A percentile compares a stretch with the other conserved stretches of the same genome.
Conservation (phyloP, 2,888 invertebrate genomes). For the Tortrix viridana region DNA sequence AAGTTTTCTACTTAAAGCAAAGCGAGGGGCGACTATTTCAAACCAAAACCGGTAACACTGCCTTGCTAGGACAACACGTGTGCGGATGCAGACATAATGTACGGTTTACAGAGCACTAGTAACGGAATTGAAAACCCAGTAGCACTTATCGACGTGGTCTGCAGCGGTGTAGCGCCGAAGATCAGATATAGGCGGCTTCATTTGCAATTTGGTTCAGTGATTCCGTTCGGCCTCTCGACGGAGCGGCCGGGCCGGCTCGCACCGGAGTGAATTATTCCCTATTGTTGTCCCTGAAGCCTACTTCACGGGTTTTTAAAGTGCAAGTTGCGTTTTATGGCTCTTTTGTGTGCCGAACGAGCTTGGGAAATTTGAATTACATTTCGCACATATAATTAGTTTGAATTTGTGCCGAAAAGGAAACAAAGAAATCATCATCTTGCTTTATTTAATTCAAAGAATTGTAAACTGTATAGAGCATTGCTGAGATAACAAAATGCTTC, state of each 20-base stretch:
- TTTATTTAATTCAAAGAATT: no score
- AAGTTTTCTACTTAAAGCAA: background rate
- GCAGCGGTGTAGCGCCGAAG: slow-evolving; percentile 24
- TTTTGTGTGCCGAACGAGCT: slow-evolving; percentile 6
- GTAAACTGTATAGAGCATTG: no score
- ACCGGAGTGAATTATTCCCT: slow-evolving; percentile 61
- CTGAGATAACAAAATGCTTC: no score
- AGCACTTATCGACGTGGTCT: slow-evolving; percentile 30
- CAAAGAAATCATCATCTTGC: no score
- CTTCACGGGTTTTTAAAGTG: slow-evolving; percentile 18
- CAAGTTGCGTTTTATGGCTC: slow-evolving; percentile 12
- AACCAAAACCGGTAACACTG: slow-evolving; percentile 5
- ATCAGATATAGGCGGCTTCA: slow-evolving; percentile 53
- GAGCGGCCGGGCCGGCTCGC: slow-evolving; percentile 48
- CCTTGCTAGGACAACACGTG: slow-evolving; percentile 4
- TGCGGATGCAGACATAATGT: slow-evolving; percentile 19
- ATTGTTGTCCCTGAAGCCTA: slow-evolving; percentile 57
- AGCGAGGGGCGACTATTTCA: background rate
- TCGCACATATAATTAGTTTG: no score
- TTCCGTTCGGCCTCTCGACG: slow-evolving; percentile 64
- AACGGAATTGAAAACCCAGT: slow-evolving; percentile 20
- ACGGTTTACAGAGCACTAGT: slow-evolving; percentile 31
- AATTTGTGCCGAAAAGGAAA: no score
- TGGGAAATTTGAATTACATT: no score
- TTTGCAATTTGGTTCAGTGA: slow-evolving; percentile 75